A percentile compares a stretch with the other conserved stretches of the same genome.
These are phyloP conservation scores for Leucophenga montana DNA, from an alignment of 2,888 invertebrate species.

Conservation along the genomic window DNA sequence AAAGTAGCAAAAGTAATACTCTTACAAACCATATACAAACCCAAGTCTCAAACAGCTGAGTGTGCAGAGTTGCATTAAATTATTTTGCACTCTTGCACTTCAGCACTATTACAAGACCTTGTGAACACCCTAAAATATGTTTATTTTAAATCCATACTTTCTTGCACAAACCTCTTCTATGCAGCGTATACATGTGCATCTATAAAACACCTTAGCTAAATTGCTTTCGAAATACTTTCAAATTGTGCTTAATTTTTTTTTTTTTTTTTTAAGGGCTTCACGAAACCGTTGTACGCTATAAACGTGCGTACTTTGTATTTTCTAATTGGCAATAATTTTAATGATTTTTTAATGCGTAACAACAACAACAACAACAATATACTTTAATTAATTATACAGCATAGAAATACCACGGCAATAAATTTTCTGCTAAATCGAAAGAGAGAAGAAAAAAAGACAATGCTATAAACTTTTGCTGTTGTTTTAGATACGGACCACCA, in stretches of 20 bases:
- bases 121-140: too few species aligned
- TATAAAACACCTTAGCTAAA: neutral
- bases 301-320: neutral
- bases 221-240: neutral
- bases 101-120: too few species aligned
- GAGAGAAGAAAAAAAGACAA: neutral
- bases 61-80: too few species aligned
- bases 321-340: slow-evolving; percentile 24
- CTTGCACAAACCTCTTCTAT: too few species aligned
- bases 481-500: too few species aligned
- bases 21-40: too few species aligned
- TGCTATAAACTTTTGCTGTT: neutral
- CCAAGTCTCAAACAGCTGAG: too few species aligned
- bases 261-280: slow-evolving; percentile 22
- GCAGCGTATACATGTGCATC: too few species aligned
- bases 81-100: too few species aligned
- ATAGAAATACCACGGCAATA: neutral
- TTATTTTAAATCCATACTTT: too few species aligned
- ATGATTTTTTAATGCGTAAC: slow-evolving; percentile 18
- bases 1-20: too few species aligned
- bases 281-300: neutral
- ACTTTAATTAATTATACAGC: slow-evolving; percentile 8
- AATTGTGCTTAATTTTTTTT: neutral
- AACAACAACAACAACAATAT: neutral
- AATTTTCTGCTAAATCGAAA: neutral